These are phyloP conservation scores for Morelia viridis DNA, from an alignment of 2,797 vertebrate species.

Conservation along the genomic window DNA sequence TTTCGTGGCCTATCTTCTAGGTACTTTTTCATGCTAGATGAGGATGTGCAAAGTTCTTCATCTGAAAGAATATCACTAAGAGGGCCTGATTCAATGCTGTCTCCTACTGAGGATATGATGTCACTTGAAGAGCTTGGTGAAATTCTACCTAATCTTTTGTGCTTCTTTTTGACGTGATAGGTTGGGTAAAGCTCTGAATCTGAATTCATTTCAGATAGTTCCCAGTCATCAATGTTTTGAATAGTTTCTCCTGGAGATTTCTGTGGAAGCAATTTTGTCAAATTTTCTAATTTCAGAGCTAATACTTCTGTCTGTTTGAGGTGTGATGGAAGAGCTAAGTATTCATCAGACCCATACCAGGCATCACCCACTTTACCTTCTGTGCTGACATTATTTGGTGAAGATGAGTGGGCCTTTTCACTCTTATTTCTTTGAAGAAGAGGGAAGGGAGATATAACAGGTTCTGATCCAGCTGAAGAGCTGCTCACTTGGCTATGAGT, in stretches of 20 bases:
- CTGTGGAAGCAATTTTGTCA: conserved; percentile 84
- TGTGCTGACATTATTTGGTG: conserved; percentile 51
- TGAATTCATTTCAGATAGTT: conserved; percentile 88
- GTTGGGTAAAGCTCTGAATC: conserved; percentile 83
- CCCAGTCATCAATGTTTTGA: conserved; percentile 97
- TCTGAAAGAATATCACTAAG: conserved; percentile 89
- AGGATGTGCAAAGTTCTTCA: conserved; percentile 76
- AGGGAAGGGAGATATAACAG: conserved; percentile 47
- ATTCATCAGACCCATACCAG: conserved; percentile 97
- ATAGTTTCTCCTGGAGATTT: conserved; percentile 78
- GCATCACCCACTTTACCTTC: conserved; percentile 71
- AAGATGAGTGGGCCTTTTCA: conserved; percentile 57
- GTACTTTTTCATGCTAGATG: conserved; percentile 67
- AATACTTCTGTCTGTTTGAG: conserved; percentile 91
- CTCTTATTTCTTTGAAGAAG: conserved; percentile 54
- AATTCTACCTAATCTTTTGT: conserved; percentile 74
- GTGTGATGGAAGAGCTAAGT: conserved; percentile 91
- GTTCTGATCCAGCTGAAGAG: conserved; percentile 67
- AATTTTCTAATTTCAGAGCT: conserved; percentile 87
- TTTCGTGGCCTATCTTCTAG: conserved; percentile 58
- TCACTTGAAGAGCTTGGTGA: conserved; percentile 91
- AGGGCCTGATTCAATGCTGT: conserved; percentile 91
- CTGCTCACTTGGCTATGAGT: conserved; percentile 50
- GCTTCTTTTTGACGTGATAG: conserved; percentile 71
- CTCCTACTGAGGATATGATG: conserved; percentile 84